A percentile compares a stretch with the other conserved stretches of the same genome.
Conservation (phyloP, 2,113 vertebrate species). For the Periophthalmus modestus region DNA sequence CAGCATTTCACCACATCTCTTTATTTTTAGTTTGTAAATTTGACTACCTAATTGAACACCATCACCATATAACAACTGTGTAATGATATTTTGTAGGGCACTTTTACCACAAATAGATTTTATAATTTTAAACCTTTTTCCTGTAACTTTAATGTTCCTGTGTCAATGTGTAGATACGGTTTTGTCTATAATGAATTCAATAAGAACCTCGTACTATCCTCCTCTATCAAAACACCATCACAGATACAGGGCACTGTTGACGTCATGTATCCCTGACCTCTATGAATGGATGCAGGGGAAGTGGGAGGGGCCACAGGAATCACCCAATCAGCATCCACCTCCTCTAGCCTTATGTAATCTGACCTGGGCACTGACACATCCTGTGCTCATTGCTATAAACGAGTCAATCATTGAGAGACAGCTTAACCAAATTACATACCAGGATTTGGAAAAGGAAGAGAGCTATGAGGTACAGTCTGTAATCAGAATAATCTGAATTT, state of each 20-base stretch:
- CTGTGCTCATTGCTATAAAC: neutral
- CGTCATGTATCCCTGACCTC: slow-evolving; percentile 1
- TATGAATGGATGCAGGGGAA: slow-evolving; percentile 18
- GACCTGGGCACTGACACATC: neutral
- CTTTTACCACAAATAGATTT: too few relatives aligned
- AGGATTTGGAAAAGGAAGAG: neutral
- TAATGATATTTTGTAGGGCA: too few relatives aligned
- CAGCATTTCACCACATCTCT: too few relatives aligned
- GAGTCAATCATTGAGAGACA: neutral
- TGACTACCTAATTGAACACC: too few relatives aligned
- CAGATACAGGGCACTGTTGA: neutral
- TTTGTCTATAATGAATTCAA: too few relatives aligned
- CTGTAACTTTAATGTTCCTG: too few relatives aligned
- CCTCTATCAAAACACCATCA: neutral
- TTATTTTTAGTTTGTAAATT: too few relatives aligned
- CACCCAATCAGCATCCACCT: slow-evolving; percentile 7
- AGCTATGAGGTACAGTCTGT: neutral
- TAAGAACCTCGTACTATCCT: neutral
- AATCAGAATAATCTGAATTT: neutral
- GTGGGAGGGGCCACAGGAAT: neutral
- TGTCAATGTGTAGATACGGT: too few relatives aligned
- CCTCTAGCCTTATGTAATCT: slow-evolving; percentile 25
- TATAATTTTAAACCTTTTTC: too few relatives aligned
- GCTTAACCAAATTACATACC: neutral
- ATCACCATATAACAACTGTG: too few relatives aligned